Conservation (phyloP, 2,113 vertebrate genomes). For the Crotalus horridus region DNA sequence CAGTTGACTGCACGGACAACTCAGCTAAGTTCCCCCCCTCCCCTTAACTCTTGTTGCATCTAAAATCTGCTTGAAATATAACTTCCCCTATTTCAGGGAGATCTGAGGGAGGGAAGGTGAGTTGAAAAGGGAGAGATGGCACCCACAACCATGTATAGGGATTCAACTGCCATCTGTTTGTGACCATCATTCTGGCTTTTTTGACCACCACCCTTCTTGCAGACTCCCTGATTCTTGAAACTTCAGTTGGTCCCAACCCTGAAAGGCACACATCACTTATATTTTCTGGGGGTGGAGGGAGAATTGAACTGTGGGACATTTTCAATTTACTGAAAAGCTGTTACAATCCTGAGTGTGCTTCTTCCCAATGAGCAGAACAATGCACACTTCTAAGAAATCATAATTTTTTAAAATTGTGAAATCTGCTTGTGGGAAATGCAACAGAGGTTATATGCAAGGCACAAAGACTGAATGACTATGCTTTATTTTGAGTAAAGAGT, state of each 20-base stretch:
- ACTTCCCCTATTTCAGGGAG: neutral
- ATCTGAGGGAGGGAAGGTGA: neutral
- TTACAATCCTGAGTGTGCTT: neutral
- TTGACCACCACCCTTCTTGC: neutral
- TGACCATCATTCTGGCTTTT: neutral
- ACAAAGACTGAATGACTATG: no score
- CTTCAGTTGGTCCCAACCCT: neutral
- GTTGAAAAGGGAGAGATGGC: neutral
- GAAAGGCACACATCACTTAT: neutral
- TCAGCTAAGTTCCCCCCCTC: neutral
- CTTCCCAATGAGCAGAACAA: neutral
- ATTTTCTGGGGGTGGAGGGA: neutral
- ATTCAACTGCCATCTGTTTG: neutral
- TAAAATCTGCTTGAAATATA: neutral
- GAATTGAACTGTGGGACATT: neutral
- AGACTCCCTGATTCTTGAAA: neutral
- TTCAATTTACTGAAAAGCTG: neutral
- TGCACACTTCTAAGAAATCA: neutral
- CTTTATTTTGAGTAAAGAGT: neutral
- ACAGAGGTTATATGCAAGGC: neutral
- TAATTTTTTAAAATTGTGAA: neutral
- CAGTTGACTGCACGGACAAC: neutral
- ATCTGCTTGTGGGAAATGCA: neutral
- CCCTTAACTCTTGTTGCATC: neutral
- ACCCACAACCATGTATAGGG: neutral